phyloP scores from a whole-genome alignment of 1,140 invertebrate genomes.

The Drosophila hydei region DNA sequence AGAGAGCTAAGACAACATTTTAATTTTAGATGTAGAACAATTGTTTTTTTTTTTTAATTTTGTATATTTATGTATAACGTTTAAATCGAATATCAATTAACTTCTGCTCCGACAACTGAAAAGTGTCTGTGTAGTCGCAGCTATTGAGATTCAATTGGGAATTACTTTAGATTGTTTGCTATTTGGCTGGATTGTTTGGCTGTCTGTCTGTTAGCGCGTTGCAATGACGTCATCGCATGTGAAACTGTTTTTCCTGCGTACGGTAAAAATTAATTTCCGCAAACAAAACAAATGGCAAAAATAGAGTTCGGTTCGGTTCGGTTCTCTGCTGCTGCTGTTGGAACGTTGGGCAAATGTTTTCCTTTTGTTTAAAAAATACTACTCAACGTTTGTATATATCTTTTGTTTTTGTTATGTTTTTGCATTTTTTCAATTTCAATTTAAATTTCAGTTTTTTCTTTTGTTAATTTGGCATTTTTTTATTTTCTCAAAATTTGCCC shows the following conservation, averaged over 20 bases:
- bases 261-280: conserved; percentile 41
- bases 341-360: conserved; percentile 27
- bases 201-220: conserved; percentile 24
- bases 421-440: neutral
- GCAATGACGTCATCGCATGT: conserved; percentile 29
- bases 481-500: neutral
- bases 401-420: conserved; percentile 6
- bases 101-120: too few relatives aligned
- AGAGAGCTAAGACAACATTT: too few relatives aligned
- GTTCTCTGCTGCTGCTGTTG: conserved; percentile 4
- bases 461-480: conserved; percentile 4
- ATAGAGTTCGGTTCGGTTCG: conserved; percentile 23
- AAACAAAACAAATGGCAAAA: conserved; percentile 44
- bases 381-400: conserved; percentile 10
- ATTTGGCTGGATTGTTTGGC: neutral
- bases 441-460: neutral
- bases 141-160: neutral
- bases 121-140: too few relatives aligned
- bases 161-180: neutral
- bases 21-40: too few relatives aligned
- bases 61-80: too few relatives aligned
- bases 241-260: conserved; percentile 32
- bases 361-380: conserved; percentile 40
- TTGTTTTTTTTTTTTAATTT: too few relatives aligned
- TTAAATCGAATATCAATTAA: too few relatives aligned